Percentiles rank a stretch among this genome's conserved stretches.
Conservation (phyloP, 2,797 vertebrate species). For the Potorous gilbertii region DNA sequence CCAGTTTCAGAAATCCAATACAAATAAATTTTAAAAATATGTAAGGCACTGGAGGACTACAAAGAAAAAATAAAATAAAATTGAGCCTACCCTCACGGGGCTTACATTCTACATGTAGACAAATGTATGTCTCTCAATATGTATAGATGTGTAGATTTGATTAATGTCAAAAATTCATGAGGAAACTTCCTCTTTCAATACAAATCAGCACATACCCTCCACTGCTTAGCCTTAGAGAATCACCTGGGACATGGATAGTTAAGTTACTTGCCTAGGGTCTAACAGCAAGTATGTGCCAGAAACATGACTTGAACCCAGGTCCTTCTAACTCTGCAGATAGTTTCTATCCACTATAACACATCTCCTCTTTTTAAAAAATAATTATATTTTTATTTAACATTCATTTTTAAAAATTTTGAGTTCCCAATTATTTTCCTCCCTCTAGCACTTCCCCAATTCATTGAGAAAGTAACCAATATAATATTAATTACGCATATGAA, state of each 20-base stretch:
- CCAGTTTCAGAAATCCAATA: background rate
- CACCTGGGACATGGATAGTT: background rate
- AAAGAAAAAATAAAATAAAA: background rate
- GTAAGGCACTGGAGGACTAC: background rate
- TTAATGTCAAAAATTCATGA: background rate
- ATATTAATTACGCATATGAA: too few species aligned
- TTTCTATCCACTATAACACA: too few species aligned
- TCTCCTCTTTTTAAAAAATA: too few species aligned
- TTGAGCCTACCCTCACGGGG: background rate
- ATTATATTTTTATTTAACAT: too few species aligned
- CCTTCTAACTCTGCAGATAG: too few species aligned
- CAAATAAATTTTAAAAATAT: too few species aligned
- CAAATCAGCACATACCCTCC: background rate
- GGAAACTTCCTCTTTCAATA: background rate
- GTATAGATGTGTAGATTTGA: background rate
- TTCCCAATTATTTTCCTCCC: too few species aligned
- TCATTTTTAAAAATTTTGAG: too few species aligned
- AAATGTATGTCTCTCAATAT: background rate
- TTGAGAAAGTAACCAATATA: too few species aligned
- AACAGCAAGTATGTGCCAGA: background rate
- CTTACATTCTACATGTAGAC: background rate
- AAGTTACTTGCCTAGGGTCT: background rate
- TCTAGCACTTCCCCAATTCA: too few species aligned
- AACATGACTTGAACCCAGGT: too few species aligned
- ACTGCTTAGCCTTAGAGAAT: background rate